Base-by-base conservation (phyloP, 2,113 vertebrate species). In the Eretmochelys imbricata region DNA sequence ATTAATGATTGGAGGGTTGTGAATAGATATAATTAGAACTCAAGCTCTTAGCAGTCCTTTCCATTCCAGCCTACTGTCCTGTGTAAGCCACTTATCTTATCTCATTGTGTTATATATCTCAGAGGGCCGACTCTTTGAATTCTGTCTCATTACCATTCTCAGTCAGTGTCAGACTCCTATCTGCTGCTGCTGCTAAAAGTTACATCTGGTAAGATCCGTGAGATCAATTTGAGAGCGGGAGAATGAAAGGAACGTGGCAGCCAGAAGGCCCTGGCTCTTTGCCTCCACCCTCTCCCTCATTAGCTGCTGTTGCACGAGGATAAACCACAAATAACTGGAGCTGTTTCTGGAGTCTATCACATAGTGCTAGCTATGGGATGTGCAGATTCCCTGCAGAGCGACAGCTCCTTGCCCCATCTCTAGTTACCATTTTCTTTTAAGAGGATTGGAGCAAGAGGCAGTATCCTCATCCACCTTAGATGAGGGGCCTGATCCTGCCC, bases 41-140 rank as follows among this genome's bases (percentile, higher is more conserved):
- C 57, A 13, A 10, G n/a, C 1, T 14, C 27, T 81, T 0, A n/a
- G 0, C 38, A 84, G 38, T 29, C 80, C 35, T 50, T 1, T 0
- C 9, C 1, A 0, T 22, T 7, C 7, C 0, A 16, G 16, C 42
- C 25, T 76, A 69, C 22, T 11, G 17, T 72, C 5, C 0, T 0
- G 11, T 29, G 59, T 24, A 11, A 0, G 24, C 0, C 1, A 11
- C 50, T 22, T 1, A 3, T 1, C 3, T 65, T 7, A 0, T 10
- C 84, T 3, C 27, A 62, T 5, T 48, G 22, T 5, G 31, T 19
- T 38, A 4, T 3, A 0, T 46, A 8, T 5, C 75, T 4, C 62
- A 65, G 4, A 50, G 48, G 59, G 79, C 46, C 13, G 65, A 46
- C 49, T 54, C 1, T 54, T 1, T 29, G 3, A 5, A 0, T 48